Conservation (phyloP, 2,888 invertebrate species). For the Clostera curtula region DNA sequence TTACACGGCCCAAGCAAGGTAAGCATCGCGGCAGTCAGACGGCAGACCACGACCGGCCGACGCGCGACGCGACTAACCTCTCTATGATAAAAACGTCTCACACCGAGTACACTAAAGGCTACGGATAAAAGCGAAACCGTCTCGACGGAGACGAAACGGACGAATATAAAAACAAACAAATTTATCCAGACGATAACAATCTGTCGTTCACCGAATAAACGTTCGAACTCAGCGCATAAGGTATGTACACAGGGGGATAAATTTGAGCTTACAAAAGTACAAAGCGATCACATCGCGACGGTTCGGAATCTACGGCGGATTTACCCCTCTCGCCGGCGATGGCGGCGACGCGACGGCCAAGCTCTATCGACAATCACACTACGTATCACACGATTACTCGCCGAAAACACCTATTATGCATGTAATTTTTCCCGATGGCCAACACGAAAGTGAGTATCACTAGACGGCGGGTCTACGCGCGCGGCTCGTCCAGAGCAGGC, state of each 20-base stretch:
- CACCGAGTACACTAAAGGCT: slow-evolving; percentile 28
- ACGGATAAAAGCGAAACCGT: slow-evolving; percentile 35
- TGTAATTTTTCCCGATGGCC: slow-evolving; percentile 56
- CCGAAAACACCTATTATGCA: slow-evolving; percentile 65
- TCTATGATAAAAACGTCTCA: slow-evolving; percentile 29
- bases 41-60: too few relatives aligned
- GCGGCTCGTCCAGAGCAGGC: slow-evolving; percentile 8
- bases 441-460: slow-evolving; percentile 57
- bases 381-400: slow-evolving; percentile 67
- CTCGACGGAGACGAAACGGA: slow-evolving; percentile 27
- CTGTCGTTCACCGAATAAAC: slow-evolving; percentile 58
- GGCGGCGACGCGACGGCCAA: slow-evolving; percentile 68
- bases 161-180: slow-evolving; percentile 44
- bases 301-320: slow-evolving; percentile 65
- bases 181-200: slow-evolving; percentile 54
- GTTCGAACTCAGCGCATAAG: slow-evolving; percentile 54
- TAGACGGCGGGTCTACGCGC: slow-evolving; percentile 39
- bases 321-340: slow-evolving; percentile 67
- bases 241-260: slow-evolving; percentile 68
- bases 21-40: slow-evolving; percentile 40
- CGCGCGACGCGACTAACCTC: slow-evolving; percentile 32
- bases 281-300: slow-evolving; percentile 70
- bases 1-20: slow-evolving; percentile 60
- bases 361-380: slow-evolving; percentile 65
- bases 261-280: slow-evolving; percentile 74